A percentile compares a stretch with the other conserved stretches of the same genome.
These are phyloP conservation scores for Alexandromys fortis DNA, from an alignment of 2,113 vertebrate species.

Conservation along the genomic window DNA sequence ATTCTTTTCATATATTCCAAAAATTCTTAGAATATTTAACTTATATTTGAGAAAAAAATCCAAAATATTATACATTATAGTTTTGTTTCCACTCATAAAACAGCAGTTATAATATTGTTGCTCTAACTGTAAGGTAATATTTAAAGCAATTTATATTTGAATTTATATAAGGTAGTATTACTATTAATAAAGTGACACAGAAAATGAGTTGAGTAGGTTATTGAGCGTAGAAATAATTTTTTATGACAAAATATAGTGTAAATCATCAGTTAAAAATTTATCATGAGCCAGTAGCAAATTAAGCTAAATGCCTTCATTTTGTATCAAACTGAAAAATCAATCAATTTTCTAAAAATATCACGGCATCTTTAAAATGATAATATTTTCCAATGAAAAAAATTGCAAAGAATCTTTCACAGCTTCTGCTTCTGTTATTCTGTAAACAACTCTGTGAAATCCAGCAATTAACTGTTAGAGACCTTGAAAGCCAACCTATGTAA, in stretches of 20 bases:
- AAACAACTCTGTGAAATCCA: neutral
- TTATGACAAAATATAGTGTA: constrained; percentile 50
- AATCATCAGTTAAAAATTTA: constrained; percentile 36
- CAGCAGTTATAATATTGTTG: neutral
- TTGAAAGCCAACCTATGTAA: constrained; percentile 53
- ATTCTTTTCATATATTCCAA: neutral
- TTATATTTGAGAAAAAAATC: neutral
- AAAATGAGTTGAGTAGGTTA: constrained; percentile 1
- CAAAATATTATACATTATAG: neutral
- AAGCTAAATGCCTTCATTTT: neutral
- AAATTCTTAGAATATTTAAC: neutral
- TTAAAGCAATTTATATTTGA: constrained; percentile 10
- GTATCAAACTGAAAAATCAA: neutral
- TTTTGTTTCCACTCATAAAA: constrained; percentile 8
- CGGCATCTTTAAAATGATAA: neutral
- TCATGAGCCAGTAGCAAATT: neutral
- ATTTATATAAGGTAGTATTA: neutral
- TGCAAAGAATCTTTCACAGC: neutral
- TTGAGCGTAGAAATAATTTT: neutral
- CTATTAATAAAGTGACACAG: neutral
- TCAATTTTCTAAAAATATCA: neutral
- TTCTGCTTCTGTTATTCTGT: neutral
- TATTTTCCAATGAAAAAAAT: neutral
- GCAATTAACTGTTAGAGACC: neutral
- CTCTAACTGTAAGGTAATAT: neutral